Evolutionary conservation across 2,113 vertebrate species (phyloP).

Genomic region (Jacana jacana): DNA sequence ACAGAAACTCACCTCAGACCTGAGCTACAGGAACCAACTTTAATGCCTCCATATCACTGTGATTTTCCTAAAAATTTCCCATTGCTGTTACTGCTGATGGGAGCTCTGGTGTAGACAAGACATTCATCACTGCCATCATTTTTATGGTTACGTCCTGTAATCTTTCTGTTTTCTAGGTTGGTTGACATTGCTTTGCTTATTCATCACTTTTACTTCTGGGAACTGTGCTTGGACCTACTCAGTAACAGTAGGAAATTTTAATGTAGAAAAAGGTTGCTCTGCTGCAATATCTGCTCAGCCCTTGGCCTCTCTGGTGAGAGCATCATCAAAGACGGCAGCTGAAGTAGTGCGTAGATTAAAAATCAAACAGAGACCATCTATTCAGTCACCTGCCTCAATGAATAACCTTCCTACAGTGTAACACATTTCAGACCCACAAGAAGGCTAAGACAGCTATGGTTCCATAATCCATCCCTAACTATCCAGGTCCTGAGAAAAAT

Average conservation of each 20-base stretch:
- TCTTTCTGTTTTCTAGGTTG: background rate
- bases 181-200: background rate
- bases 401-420: background rate
- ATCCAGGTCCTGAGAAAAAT: background rate
- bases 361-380: background rate
- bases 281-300: background rate
- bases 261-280: background rate
- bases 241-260: background rate
- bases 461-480: background rate
- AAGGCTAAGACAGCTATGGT: background rate
- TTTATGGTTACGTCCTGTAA: constrained; percentile 4
- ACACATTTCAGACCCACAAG: background rate
- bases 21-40: background rate
- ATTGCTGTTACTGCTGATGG: background rate
- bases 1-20: background rate
- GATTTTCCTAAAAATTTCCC: background rate
- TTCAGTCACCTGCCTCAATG: background rate
- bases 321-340: background rate
- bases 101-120: background rate
- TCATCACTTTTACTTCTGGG: constrained; percentile 10
- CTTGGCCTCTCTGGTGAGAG: background rate
- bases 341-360: background rate
- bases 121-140: background rate
- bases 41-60: background rate
- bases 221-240: background rate